Evolutionary conservation across 2,888 invertebrate species (phyloP), one percentile per base, ranked within the genome.

Genomic region (Urechis unicinctus): DNA sequence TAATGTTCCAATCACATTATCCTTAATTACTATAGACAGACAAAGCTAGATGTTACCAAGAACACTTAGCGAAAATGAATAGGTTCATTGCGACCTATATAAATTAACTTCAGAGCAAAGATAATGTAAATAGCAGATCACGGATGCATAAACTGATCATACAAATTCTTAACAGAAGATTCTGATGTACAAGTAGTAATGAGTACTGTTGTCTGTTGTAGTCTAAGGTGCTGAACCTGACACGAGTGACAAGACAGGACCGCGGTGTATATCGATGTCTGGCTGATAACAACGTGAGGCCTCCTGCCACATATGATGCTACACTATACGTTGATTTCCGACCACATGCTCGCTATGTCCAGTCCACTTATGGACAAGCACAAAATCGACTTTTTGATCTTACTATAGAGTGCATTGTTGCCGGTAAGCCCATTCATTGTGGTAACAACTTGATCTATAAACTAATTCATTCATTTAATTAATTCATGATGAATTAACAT

Each of bases 251-350:
- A 1, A 66, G 63, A 41, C 54, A 60, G 1, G 68, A 72, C 50
- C 62, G 73, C 29, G 78, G 78, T 0, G 66, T 74, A 21, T 78
- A 74, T 57, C 66, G 75, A 1, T 78, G 78, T 64, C 68, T 73
- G 2, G 77, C 77, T 6, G 75, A 76, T 61, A 78, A 78, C 60
- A 70, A 72, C 57, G 74, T 78, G 26, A 64, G 70, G 17, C 74
- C 74, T 0, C 73, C 75, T 21, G 77, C 70, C 26, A 65, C 65
- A 28, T 70, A 70, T 52, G 69, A 74, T 48, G 69, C 71, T 2
- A 66, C 68, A 25, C 63, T 78, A 21, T 66, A 67, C 6, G 68
- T 78, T 1, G 67, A 71, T 58, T 72, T 71, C 57, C 57, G 60
- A 30, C 78, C 78, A 1, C 51, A 58, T 4, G 71, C 72, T 1